These are phyloP conservation scores for Physella acuta DNA, from an alignment of 1,140 invertebrate species.

Conservation along the genomic window DNA sequence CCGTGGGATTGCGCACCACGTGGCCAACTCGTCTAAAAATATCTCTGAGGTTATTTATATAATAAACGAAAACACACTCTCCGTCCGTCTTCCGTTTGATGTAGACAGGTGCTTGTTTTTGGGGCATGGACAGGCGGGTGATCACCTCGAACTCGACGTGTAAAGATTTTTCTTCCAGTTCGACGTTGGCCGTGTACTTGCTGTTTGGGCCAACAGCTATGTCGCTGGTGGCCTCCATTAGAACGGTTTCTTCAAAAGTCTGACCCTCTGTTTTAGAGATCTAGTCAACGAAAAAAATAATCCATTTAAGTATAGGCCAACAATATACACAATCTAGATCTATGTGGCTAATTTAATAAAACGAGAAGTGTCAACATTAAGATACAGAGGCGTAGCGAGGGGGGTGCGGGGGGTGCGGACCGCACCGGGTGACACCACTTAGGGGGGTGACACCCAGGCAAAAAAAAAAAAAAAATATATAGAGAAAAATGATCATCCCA, in stretches of 20 bases:
- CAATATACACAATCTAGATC: background rate
- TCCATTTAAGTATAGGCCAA: no score
- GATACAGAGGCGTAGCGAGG: no score
- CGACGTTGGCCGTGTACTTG: slow-evolving; percentile 29
- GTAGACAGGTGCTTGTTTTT: slow-evolving; percentile 15
- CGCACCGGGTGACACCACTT: no score
- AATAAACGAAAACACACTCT: background rate
- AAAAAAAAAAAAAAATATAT: no score
- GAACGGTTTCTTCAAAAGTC: slow-evolving; percentile 29
- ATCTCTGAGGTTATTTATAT: no score
- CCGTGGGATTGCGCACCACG: no score
- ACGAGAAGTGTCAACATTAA: no score
- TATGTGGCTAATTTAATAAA: no score
- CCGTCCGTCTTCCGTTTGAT: slow-evolving; percentile 13
- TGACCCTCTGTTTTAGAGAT: slow-evolving; percentile 30
- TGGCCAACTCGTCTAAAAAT: no score
- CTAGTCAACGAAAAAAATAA: background rate
- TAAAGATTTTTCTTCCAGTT: slow-evolving; percentile 21
- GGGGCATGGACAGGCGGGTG: slow-evolving; percentile 30
- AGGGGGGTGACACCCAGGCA: no score
- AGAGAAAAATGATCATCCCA: no score
- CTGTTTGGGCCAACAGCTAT: slow-evolving; percentile 23
- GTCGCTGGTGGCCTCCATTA: slow-evolving; percentile 32
- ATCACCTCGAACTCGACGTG: slow-evolving; percentile 26
- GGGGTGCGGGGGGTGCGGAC: no score